Evolutionary conservation across 2,113 vertebrate species (phyloP).

Genomic region (Furnarius figulus): DNA sequence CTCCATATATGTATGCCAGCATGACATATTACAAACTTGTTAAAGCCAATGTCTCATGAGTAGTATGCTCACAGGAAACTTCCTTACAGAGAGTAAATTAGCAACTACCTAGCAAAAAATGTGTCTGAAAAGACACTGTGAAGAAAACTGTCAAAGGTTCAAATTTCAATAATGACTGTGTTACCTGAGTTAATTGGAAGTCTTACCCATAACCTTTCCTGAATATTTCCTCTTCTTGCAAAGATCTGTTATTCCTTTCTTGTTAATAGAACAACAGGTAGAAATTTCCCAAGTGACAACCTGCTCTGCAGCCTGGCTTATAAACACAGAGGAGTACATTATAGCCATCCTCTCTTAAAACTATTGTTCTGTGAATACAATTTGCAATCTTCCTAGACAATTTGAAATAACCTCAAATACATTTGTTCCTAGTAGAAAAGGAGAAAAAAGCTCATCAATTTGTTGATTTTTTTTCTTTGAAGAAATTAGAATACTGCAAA

Average conservation of each 20-base stretch:
- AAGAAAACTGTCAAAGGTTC: background rate
- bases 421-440: background rate
- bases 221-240: background rate
- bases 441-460: background rate
- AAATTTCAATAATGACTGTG: background rate
- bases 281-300: constrained; percentile 10
- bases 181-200: background rate
- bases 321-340: background rate
- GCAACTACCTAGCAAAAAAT: background rate
- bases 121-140: background rate
- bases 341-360: background rate
- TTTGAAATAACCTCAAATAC: background rate
- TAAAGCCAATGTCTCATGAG: background rate
- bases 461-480: background rate
- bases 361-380: background rate
- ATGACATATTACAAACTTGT: background rate
- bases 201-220: background rate
- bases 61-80: background rate
- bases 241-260: background rate
- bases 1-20: background rate
- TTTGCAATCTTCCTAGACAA: background rate
- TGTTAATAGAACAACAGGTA: constrained; percentile 5
- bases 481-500: background rate
- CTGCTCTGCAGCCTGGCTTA: background rate
- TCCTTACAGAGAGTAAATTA: background rate